Evolutionary conservation across 2,888 invertebrate species (phyloP), one percentile per base, ranked within the genome.

Genomic region (Pachliopta kotzebuea): DNA sequence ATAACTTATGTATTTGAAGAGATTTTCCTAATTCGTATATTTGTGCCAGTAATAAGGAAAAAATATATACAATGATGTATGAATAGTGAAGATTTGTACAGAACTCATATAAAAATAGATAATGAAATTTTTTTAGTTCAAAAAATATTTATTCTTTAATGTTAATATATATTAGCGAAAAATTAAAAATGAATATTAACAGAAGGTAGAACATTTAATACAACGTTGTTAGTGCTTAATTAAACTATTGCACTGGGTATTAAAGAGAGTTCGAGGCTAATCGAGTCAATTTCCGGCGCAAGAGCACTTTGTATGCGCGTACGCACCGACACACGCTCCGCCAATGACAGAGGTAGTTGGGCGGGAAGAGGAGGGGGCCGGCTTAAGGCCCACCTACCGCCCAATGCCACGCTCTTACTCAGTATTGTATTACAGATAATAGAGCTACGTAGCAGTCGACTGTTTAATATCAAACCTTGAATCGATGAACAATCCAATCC

Each of bases 361-460:
- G 77, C 73, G 75, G 77, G 69, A 66, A 67, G 70, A 73, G 73
- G 90, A 86, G 31, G 86, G 80, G 66, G 76, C 63, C 60, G 26
- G n/a, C 2, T 18, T 18, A 57, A 56, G 63, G 68, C 59, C 76
- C 84, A 71, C 89, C 90, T 77, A 81, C 80, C 89, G 85, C 88
- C 89, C 78, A 73, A 66, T 69, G 72, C 74, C 72, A 77, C 73
- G 76, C 80, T 77, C 80, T 75, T 77, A 78, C 71, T 73, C 76
- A 80, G 82, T 84, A 84, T 87, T 79, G 81, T 76, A 83, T 86
- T 84, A 80, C 83, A 78, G 83, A 84, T 83, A 83, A 81, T 84
- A 83, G 79, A 78, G 78, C 78, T 75, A 77, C 75, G 75, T 70
- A 52, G n/a, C n/a, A 52, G 24, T 53, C 24, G 54, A 58, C 57